Evolutionary conservation across 2,797 vertebrate genomes (phyloP), one percentile per base, ranked within the genome.

Genomic region (Esox masquinongy): DNA sequence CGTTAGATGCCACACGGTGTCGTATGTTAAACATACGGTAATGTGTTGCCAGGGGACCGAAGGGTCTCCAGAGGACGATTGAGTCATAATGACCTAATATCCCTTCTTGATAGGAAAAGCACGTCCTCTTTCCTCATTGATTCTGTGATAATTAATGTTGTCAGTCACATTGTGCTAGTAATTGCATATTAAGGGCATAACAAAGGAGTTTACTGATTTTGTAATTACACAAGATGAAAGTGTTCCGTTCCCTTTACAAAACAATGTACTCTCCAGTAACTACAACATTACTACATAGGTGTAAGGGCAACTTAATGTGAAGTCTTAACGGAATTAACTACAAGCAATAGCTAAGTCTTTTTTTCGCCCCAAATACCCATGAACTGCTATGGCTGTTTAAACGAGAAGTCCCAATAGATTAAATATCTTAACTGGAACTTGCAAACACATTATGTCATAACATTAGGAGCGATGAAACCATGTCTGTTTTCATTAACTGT

Each of bases 381-480:
- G 63, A 15, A 26, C 63, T 31, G 8, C 29, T 64, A 64, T 17
- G 12, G 26, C 16, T 22, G 26, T 64, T 31, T 64, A 64, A 64
- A 22, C n/a, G 24, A 22, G 59, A 22, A 26, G 16, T 64, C 63
- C 63, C 11, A 16, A 31, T 4, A 64, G 63, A 64, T 64, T 31
- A 12, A 31, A 64, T 64, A 26, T 64, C 63, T 64, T 17, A 29
- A 26, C 63, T 31, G 24, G 0, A 24, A 64, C 15, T 31, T 31
- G 63, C 26, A 64, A 64, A 64, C n/a, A 64, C 26, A 31, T 64
- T 26, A 26, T 64, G 63, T 24, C 26, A 64, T 64, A 64, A 64
- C 29, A 64, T 26, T 64, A 29, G 1, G 26, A 64, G 24, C 0
- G 24, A 12, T 31, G 29, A 64, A 16, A 24, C 63, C 12, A 14